Percentiles rank a stretch among this genome's conserved stretches.
Conservation (phyloP, 2,113 vertebrate species). For the Craseonycteris thonglongyai region DNA sequence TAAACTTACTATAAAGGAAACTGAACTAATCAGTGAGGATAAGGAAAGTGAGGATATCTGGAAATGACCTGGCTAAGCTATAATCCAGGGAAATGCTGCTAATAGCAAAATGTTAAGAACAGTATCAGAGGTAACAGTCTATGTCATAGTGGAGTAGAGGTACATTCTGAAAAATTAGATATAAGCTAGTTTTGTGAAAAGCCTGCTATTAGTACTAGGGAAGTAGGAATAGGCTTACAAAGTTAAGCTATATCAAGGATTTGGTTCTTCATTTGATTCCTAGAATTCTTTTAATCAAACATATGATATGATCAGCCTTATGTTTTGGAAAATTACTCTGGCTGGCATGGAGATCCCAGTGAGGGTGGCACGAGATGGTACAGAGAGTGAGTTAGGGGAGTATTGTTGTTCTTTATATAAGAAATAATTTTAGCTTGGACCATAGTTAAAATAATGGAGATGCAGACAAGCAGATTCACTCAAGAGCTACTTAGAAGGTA, state of each 20-base stretch:
- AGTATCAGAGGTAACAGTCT: neutral
- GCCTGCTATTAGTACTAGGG: neutral
- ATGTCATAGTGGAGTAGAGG: neutral
- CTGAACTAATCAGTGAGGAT: neutral
- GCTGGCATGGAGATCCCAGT: neutral
- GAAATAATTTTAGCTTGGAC: neutral
- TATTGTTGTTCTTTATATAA: neutral
- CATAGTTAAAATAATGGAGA: neutral
- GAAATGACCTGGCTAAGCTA: neutral
- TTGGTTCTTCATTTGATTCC: neutral
- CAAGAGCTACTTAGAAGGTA: neutral
- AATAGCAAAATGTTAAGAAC: neutral
- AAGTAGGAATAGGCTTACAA: accelerated
- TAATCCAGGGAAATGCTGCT: neutral
- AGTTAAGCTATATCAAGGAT: neutral
- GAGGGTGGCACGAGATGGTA: neutral
- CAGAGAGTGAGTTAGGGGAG: neutral
- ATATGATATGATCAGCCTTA: neutral
- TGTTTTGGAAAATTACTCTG: neutral
- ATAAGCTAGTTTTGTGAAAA: neutral
- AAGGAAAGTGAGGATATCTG: neutral
- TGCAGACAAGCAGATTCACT: neutral
- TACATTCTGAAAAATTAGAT: neutral
- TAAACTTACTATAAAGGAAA: neutral
- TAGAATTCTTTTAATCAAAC: neutral